phyloP scores from a whole-genome alignment of 2,888 invertebrate species.

The Oxytorus armatus region DNA sequence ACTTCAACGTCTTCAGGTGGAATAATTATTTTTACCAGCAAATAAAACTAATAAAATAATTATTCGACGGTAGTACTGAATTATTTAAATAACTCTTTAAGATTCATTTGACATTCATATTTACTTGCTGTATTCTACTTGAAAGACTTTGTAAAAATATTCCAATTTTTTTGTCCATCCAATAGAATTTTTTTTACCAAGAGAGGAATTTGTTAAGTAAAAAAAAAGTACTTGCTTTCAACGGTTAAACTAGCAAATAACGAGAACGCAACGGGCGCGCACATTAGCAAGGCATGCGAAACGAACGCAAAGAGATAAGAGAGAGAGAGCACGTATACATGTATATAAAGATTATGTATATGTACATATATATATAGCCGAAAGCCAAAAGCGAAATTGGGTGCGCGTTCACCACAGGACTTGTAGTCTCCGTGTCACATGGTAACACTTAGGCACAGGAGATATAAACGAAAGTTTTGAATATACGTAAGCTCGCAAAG shows the following conservation, averaged over 20 bases:
- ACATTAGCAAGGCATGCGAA: constrained; percentile 73
- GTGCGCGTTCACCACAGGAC: constrained; percentile 41
- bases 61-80: no score
- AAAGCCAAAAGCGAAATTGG: constrained; percentile 56
- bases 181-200: neutral
- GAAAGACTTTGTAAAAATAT: neutral
- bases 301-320: constrained; percentile 70
- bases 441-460: constrained; percentile 19
- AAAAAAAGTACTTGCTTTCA: constrained; percentile 3
- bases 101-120: no score
- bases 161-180: neutral
- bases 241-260: constrained; percentile 69
- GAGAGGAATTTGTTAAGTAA: neutral
- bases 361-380: constrained; percentile 34
- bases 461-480: constrained; percentile 29
- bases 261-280: constrained; percentile 62
- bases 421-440: constrained; percentile 18
- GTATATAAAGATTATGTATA: constrained; percentile 7
- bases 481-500: constrained; percentile 32
- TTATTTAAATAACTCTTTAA: no score
- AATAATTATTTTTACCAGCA: no score
- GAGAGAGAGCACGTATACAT: constrained; percentile 12
- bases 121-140: neutral
- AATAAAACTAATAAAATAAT: no score
- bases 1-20: no score